Base-by-base conservation (phyloP, 1,140 invertebrate genomes). In the Anoplophora glabripennis region DNA sequence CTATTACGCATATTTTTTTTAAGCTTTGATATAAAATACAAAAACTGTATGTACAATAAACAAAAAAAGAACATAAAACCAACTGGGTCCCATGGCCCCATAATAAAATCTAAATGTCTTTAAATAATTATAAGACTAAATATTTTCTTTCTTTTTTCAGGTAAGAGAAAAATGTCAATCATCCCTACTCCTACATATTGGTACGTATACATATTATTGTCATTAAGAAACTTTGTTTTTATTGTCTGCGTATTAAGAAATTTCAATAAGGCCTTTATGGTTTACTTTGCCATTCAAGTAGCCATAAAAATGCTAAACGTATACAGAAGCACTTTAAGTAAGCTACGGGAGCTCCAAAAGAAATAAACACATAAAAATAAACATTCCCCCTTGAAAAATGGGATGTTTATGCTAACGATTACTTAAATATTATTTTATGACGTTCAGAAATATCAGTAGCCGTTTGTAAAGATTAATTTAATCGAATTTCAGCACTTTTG, bases 231-330 rank as follows among this genome's bases (percentile, higher is more conserved):
- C 14, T 41, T 42, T 40, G 10, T 38, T 53, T 44, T 53, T 34
- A 53, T 53, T 41, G 45, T 53, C 42, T 44, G 38, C 52, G 40
- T 53, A 56, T 56, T 44, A 56, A 47, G 44, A 56, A 46, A 47
- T 56, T 56, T 56, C 54, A 56, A 56, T 56, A 56, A 56, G 46
- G 36, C 46, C 21, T 28, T 45, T 34, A n/a, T 55, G 53, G 11
- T 55, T 56, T 45, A 56, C 41, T 56, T 56, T 56, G 45, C 46
- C 46, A 56, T 56, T 56, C 54, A 56, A 47, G 42, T 18, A 46
- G 47, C 47, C 14, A 40, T 60, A 60, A 60, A 60, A 60, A 60
- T 60, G 52, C 53, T 60, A 55, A 60, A 53, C 45, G 58, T 40
- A 55, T 54, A 47, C 58, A 36, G 18, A 14, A 45, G 42, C 34